phyloP scores from a whole-genome alignment of 2,888 invertebrate species.

The Dioctria rufipes region DNA sequence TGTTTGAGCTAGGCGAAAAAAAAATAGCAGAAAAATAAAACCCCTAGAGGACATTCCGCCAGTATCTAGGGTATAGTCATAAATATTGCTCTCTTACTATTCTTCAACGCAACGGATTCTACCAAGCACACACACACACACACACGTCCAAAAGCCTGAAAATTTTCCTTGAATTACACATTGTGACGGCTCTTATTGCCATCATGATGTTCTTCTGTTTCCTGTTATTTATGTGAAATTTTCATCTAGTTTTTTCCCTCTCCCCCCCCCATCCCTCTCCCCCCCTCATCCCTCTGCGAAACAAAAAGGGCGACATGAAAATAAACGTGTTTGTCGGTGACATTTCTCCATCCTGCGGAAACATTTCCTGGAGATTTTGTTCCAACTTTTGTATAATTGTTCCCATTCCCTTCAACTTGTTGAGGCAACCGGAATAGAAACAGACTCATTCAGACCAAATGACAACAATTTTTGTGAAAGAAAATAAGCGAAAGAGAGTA shows the following conservation, averaged over 20 bases:
- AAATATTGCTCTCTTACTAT: constrained; percentile 25
- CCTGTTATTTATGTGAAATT: constrained; percentile 39
- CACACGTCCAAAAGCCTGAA: background rate
- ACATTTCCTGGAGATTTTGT: constrained; percentile 18
- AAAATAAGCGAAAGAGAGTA: no score
- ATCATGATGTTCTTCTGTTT: constrained; percentile 23
- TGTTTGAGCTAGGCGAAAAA: background rate
- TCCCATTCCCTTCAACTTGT: constrained; percentile 3
- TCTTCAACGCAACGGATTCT: background rate
- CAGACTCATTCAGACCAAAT: no score
- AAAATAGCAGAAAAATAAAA: background rate
- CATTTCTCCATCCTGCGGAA: constrained; percentile 17
- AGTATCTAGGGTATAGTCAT: background rate
- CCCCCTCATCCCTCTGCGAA: background rate
- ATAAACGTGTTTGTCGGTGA: constrained; percentile 37
- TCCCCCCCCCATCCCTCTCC: background rate
- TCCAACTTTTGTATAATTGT: constrained; percentile 40
- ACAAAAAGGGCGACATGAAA: constrained; percentile 30
- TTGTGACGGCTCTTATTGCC: constrained; percentile 19
- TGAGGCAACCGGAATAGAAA: background rate
- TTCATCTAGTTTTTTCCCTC: constrained; percentile 11
- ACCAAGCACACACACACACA: background rate
- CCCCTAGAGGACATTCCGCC: background rate
- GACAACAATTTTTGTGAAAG: no score
- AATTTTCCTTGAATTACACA: constrained; percentile 23